Conservation (phyloP, 2,113 vertebrate species). For the Willisornis vidua region DNA sequence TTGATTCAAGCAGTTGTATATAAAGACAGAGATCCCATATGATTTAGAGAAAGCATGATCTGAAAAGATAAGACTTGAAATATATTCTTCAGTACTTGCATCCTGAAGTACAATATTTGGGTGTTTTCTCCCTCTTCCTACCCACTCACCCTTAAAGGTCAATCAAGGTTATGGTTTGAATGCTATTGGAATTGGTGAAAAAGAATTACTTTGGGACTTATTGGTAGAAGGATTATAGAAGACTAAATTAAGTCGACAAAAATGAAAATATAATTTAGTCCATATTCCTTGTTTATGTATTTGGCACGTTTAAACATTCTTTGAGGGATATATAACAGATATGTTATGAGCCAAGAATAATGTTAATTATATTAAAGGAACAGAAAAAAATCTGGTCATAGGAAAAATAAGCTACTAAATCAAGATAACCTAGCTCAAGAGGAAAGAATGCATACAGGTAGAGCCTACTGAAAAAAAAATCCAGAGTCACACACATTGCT, state of each 20-base stretch:
- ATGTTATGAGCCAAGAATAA: constrained; percentile 42
- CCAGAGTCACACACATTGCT: neutral
- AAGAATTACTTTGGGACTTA: constrained; percentile 19
- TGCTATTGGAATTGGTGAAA: constrained; percentile 13
- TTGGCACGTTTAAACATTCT: constrained; percentile 57
- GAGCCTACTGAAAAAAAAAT: neutral
- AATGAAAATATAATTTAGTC: constrained; percentile 66
- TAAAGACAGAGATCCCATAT: neutral
- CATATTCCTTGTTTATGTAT: constrained; percentile 42
- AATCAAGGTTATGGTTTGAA: constrained; percentile 5
- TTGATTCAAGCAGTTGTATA: neutral
- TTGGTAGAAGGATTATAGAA: constrained; percentile 46
- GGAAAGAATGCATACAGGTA: neutral
- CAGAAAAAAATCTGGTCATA: neutral
- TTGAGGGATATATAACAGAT: constrained; percentile 24
- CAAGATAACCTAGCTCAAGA: neutral
- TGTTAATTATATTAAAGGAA: constrained; percentile 37
- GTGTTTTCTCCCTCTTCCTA: neutral
- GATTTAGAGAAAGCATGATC: neutral
- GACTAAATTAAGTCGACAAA: constrained; percentile 60
- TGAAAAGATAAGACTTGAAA: neutral
- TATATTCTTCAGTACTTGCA: neutral
- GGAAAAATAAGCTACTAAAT: neutral
- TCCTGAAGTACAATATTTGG: neutral
- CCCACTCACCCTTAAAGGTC: neutral